Evolutionary conservation across 2,797 vertebrate genomes (phyloP), one percentile per base, ranked within the genome.

Genomic region (Heterohyrax brucei): DNA sequence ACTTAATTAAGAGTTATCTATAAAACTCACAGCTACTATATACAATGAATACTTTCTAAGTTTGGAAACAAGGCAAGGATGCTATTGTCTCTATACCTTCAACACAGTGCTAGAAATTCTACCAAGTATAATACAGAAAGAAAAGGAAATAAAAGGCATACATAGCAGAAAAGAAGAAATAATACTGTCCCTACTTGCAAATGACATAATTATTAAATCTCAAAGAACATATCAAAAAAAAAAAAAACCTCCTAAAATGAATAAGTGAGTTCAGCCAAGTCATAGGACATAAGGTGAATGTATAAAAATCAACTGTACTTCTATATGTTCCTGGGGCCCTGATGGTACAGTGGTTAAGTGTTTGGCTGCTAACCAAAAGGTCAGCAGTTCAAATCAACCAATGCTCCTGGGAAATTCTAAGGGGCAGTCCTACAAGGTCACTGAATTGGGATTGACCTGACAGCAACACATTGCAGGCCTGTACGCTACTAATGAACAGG

Each of bases 61-160:
- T 80, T 2, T 53, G 26, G 33, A 21, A 79, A 82, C 4, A 56
- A 83, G 30, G 16, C 70, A 62, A 75, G 30, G 21, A 66, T 10
- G 7, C 28, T 53, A 14, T 16, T 82, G 4, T 76, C n/a, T 76
- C 13, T 22, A 44, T 53, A 44, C 28, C 56, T 33, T 53, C 68
- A 87, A 75, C 28, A 48, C 26, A 33, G 28, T 64, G n/a, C 68
- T 93, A 10, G n/a, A 76, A 64, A 39, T n/a, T 88, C 33, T 88
- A 62, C 44, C 30, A 66, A 87, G 13, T 73, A 14, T 24, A 80
- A 26, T 66, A 33, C 64, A 3, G 2, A 1, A 62, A 70, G 30
- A n/a, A 64, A 87, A 93, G 14, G 9, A 86, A 85, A 86, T 26
- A 33, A 62, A 80, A 87, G 18, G 59, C n/a, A 39, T 61, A 79